A percentile compares a stretch with the other conserved stretches of the same genome.
phyloP scores from a whole-genome alignment of 2,113 vertebrate species.

The Cephalopterus ornatus region DNA sequence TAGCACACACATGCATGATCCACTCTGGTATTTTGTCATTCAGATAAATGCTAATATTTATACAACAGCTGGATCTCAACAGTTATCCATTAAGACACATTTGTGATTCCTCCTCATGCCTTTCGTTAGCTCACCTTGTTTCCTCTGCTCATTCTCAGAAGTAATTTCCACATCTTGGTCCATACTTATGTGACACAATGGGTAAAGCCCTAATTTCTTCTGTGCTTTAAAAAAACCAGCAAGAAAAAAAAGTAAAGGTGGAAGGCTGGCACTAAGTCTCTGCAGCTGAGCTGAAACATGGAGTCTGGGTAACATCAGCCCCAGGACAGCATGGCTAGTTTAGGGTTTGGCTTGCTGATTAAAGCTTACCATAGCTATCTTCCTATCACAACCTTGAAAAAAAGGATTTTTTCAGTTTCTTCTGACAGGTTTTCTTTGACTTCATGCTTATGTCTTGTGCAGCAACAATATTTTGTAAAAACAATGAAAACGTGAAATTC shows the following conservation, averaged over 20 bases:
- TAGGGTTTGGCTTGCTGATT: background rate
- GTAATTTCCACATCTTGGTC: background rate
- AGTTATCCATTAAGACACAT: background rate
- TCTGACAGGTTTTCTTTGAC: background rate
- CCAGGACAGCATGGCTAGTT: background rate
- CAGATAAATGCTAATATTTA: background rate
- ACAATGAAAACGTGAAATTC: background rate
- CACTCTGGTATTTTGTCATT: background rate
- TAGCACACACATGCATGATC: fast-evolving
- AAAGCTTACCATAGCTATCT: background rate
- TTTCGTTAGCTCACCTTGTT: background rate
- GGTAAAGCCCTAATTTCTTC: background rate
- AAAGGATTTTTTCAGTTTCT: fast-evolving
- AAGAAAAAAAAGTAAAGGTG: background rate
- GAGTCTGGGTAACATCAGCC: background rate
- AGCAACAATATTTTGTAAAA: background rate
- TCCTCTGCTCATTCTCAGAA: background rate
- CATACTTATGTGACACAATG: background rate
- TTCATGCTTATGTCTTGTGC: background rate
- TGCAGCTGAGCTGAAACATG: background rate
- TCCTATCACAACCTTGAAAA: background rate
- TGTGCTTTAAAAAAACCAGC: background rate
- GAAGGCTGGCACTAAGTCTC: background rate
- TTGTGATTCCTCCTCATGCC: background rate
- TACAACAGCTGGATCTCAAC: background rate